These are phyloP conservation scores for Pelosia muscerda DNA, from an alignment of 2,888 invertebrate genomes.

Conservation along the genomic window DNA sequence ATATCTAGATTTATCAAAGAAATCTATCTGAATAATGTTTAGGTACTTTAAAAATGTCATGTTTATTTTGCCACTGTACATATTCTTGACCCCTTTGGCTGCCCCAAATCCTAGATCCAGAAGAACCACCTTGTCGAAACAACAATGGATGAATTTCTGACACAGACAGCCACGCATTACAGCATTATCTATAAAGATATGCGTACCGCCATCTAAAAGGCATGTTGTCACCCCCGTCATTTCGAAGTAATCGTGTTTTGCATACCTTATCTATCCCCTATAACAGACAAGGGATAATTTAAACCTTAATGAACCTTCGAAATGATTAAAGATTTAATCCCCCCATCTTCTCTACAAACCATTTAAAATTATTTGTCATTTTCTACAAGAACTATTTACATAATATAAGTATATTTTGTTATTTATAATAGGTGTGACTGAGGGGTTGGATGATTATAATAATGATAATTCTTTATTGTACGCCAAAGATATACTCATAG, in stretches of 20 bases:
- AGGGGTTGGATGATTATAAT: too few species aligned
- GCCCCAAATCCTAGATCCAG: background rate
- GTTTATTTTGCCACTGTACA: too few species aligned
- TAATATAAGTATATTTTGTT: background rate
- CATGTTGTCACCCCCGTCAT: conserved; percentile 25
- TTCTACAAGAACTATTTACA: background rate
- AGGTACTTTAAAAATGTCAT: too few species aligned
- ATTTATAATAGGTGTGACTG: background rate
- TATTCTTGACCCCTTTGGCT: too few species aligned
- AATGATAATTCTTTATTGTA: too few species aligned
- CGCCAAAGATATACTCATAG: too few species aligned
- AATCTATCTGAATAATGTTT: too few species aligned
- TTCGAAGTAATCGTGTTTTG: conserved; percentile 28
- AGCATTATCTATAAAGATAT: conserved; percentile 15
- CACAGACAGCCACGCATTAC: conserved; percentile 1
- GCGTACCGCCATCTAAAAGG: conserved; percentile 11
- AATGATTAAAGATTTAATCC: conserved; percentile 23
- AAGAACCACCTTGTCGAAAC: background rate
- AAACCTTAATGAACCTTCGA: conserved; percentile 29
- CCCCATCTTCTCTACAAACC: conserved; percentile 4
- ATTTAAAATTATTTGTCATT: conserved; percentile 11
- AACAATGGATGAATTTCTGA: background rate
- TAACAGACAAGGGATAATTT: conserved; percentile 27
- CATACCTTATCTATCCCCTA: conserved; percentile 29
- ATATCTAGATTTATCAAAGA: too few species aligned